Evolutionary conservation across 1,140 invertebrate species (phyloP).

Genomic region (Akabosia matsudoensis): DNA sequence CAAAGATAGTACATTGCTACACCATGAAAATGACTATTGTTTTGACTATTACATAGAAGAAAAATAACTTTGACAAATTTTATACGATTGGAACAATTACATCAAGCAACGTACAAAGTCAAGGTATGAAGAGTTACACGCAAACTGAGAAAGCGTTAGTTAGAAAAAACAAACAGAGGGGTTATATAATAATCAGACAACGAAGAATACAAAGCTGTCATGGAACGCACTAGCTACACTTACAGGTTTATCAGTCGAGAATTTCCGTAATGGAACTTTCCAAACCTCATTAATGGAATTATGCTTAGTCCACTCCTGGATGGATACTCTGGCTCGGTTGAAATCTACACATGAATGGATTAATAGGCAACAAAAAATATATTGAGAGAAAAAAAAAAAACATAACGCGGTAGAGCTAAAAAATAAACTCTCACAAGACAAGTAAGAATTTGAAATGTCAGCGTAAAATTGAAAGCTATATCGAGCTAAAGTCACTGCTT

Average conservation of each 20-base stretch:
- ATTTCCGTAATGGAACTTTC: constrained; percentile 43
- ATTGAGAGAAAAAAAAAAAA: neutral
- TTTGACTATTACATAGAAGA: neutral
- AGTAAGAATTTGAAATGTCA: no score
- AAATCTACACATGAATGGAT: constrained; percentile 36
- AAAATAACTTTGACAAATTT: neutral
- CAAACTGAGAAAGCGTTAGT: no score
- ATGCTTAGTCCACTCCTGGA: constrained; percentile 44
- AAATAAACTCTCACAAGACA: neutral
- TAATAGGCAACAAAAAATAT: constrained; percentile 10
- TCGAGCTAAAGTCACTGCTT: no score
- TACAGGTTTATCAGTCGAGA: constrained; percentile 42
- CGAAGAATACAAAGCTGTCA: no score
- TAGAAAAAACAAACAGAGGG: no score
- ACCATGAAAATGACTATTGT: no score
- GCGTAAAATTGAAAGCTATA: no score
- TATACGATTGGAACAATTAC: neutral
- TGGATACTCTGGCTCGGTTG: constrained; percentile 42
- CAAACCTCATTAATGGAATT: constrained; percentile 43
- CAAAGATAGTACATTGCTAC: no score
- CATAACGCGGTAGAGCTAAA: neutral
- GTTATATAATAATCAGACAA: no score
- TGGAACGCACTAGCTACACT: constrained; percentile 29
- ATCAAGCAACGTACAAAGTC: neutral
- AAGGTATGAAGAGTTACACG: neutral